These are phyloP conservation scores for Dipodomys stephensi DNA, from an alignment of 2,113 vertebrate genomes.

Conservation along the genomic window DNA sequence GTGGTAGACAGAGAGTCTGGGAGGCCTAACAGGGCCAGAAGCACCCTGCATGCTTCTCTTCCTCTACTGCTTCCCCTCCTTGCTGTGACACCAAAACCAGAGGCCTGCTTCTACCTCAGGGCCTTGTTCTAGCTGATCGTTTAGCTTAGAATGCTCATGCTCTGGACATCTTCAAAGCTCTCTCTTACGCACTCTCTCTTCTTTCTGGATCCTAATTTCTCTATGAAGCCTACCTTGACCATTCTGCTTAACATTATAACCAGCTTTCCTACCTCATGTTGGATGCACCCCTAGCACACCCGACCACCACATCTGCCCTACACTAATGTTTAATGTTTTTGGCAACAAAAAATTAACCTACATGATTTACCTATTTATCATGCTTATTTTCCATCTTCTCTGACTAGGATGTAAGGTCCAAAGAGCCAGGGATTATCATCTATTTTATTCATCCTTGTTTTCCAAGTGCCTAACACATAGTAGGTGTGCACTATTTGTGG, in stretches of 20 bases:
- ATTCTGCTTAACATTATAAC: neutral
- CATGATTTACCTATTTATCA: neutral
- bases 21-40: neutral
- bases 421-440: neutral
- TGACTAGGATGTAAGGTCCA: neutral
- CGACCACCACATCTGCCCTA: neutral
- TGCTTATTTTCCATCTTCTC: neutral
- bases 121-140: neutral
- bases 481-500: neutral
- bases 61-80: neutral
- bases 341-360: neutral
- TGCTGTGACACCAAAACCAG: neutral
- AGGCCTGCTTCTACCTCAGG: neutral
- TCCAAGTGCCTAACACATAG: neutral
- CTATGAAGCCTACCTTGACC: neutral
- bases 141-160: fast-evolving
- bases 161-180: neutral
- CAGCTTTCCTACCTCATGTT: neutral
- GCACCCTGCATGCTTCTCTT: neutral
- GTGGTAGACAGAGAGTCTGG: neutral
- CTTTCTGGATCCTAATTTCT: neutral
- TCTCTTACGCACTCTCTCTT: neutral
- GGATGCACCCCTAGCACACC: neutral
- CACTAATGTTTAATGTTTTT: neutral
- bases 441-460: neutral